Conservation (phyloP, 2,797 vertebrate species). For the Gobionotothen gibberifrons region DNA sequence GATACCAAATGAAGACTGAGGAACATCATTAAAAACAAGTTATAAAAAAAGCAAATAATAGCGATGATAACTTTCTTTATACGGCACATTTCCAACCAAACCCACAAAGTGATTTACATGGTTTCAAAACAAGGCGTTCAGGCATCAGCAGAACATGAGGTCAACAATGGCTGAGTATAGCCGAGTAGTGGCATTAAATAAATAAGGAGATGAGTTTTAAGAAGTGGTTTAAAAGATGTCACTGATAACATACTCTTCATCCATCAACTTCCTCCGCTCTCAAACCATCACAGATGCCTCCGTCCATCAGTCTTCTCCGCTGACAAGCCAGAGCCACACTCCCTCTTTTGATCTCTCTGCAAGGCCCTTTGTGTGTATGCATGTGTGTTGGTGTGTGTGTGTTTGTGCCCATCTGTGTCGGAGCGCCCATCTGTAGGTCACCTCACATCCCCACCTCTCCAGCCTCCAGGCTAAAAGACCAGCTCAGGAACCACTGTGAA, state of each 20-base stretch:
- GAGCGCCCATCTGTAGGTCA: constrained; percentile 50
- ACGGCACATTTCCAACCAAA: too few relatives aligned
- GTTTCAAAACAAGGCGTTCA: too few relatives aligned
- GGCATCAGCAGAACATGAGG: too few relatives aligned
- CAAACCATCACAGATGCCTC: constrained; percentile 53
- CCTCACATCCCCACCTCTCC: constrained; percentile 27
- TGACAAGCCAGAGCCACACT: constrained; percentile 54
- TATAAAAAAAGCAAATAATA: too few relatives aligned
- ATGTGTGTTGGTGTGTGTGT: constrained; percentile 26
- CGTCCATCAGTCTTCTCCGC: constrained; percentile 50
- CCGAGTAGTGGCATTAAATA: too few relatives aligned
- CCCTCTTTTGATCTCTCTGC: constrained; percentile 38
- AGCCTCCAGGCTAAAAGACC: constrained; percentile 39
- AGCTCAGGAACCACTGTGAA: constrained; percentile 9
- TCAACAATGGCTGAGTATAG: too few relatives aligned
- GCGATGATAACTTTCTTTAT: too few relatives aligned
- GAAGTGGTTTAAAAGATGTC: too few relatives aligned
- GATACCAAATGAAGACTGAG: too few relatives aligned
- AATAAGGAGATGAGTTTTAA: too few relatives aligned
- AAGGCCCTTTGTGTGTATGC: constrained; percentile 35
- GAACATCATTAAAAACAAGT: too few relatives aligned
- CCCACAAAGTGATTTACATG: too few relatives aligned
- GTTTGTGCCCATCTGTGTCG: constrained; percentile 43
- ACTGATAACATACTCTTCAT: constrained; percentile 8
- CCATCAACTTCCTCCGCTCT: constrained; percentile 19